These are phyloP conservation scores for Dolichopus griseipennis DNA, from an alignment of 2,888 invertebrate genomes.

Conservation along the genomic window DNA sequence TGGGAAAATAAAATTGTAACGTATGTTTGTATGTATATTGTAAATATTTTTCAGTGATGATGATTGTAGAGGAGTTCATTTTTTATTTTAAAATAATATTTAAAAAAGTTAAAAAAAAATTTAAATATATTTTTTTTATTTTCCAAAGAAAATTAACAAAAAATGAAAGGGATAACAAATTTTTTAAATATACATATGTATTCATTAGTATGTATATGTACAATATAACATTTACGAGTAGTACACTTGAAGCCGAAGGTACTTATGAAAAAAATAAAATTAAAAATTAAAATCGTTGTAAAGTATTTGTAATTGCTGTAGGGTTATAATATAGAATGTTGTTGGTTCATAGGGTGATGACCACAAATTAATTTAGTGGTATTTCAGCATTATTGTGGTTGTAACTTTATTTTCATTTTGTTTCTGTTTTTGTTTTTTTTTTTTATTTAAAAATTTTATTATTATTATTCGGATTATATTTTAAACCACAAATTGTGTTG, in stretches of 20 bases:
- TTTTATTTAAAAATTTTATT: not conserved
- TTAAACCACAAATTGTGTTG: not conserved
- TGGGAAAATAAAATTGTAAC: not conserved
- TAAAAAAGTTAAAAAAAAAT: not conserved
- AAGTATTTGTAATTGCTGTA: too few relatives aligned
- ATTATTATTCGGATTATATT: not conserved
- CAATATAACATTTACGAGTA: too few relatives aligned
- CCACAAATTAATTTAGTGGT: slow-evolving; percentile 1
- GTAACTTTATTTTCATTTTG: not conserved
- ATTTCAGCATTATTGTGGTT: not conserved
- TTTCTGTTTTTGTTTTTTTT: not conserved
- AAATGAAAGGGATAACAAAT: not conserved
- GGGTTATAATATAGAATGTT: too few relatives aligned
- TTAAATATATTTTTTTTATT: not conserved
- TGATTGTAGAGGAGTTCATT: too few relatives aligned
- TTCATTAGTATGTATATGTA: too few relatives aligned
- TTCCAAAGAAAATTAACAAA: not conserved
- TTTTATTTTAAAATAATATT: too few relatives aligned
- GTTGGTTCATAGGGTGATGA: not conserved
- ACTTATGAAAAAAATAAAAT: too few relatives aligned
- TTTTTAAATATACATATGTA: too few relatives aligned
- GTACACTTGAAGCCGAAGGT: too few relatives aligned
- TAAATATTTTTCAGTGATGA: not conserved
- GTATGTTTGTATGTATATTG: not conserved
- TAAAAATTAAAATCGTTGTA: too few relatives aligned